Conservation (phyloP, 1,140 invertebrate species). For the Idris sp. region DNA sequence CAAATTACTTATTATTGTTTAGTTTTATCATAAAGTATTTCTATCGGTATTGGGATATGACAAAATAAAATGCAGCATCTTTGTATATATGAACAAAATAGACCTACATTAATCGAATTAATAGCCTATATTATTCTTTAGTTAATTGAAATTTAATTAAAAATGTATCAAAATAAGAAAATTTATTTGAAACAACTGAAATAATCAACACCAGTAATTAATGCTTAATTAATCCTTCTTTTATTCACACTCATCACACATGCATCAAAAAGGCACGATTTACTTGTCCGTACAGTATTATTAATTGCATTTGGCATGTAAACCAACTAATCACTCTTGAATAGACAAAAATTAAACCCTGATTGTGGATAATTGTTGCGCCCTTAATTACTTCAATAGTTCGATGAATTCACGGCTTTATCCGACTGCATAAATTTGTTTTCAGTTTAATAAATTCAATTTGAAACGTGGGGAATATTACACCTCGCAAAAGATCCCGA, state of each 20-base stretch:
- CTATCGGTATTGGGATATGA: no score
- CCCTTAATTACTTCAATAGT: slow-evolving; percentile 51
- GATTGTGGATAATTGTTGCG: slow-evolving; percentile 52
- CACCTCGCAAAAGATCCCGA: slow-evolving; percentile 42
- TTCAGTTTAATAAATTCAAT: slow-evolving; percentile 58
- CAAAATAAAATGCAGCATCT: no score
- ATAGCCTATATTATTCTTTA: no score
- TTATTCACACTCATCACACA: slow-evolving; percentile 42
- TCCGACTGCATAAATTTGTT: slow-evolving; percentile 51
- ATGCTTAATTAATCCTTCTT: slow-evolving; percentile 33
- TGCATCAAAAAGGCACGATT: slow-evolving; percentile 34
- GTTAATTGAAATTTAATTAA: no score
- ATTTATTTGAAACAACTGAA: slow-evolving; percentile 31
- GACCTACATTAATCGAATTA: no score
- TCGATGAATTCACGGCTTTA: slow-evolving; percentile 50
- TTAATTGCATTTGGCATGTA: slow-evolving; percentile 48
- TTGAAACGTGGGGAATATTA: slow-evolving; percentile 28
- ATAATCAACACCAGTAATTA: slow-evolving; percentile 31
- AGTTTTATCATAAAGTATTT: no score
- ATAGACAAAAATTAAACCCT: slow-evolving; percentile 57
- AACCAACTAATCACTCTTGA: slow-evolving; percentile 48
- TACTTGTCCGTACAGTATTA: slow-evolving; percentile 33
- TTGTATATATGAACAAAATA: no score
- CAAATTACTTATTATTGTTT: no score
- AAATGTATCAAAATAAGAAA: no score